Conservation (phyloP, 53 echinoderm and acorn worm species). For the Zoroaster sp. region DNA sequence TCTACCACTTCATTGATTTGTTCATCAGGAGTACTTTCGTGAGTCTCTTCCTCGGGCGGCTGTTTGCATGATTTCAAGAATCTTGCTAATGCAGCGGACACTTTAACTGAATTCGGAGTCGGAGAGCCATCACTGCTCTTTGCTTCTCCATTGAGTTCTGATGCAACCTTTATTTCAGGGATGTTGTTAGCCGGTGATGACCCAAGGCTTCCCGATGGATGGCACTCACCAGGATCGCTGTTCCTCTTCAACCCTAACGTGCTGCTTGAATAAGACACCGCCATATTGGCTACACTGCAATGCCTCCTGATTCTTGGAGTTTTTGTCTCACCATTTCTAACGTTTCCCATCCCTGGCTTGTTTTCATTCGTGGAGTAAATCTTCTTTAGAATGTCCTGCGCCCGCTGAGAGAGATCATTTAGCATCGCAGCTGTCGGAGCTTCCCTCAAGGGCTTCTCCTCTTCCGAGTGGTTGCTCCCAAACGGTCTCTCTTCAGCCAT, state of each 20-base stretch:
- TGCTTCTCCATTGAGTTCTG: background rate
- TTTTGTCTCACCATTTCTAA: background rate
- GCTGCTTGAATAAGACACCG: background rate
- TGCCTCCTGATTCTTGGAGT: background rate
- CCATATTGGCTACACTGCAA: background rate
- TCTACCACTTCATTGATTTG: background rate
- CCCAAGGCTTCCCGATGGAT: background rate
- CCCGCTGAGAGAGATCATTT: slow-evolving; percentile 78
- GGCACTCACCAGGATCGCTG: background rate
- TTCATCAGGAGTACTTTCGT: background rate
- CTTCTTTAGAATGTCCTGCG: slow-evolving; percentile 91
- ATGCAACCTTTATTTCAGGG: background rate
- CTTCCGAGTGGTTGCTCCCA: background rate
- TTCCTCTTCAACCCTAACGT: background rate
- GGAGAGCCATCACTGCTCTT: background rate
- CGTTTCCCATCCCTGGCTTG: background rate
- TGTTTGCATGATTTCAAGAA: slow-evolving; percentile 49
- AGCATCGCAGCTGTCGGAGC: slow-evolving; percentile 76
- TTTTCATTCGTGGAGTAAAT: slow-evolving; percentile 64
- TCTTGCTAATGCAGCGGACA: slow-evolving; percentile 59
- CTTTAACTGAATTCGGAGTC: slow-evolving; percentile 48
- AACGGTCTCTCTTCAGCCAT: slow-evolving; percentile 17
- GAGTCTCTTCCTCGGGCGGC: background rate
- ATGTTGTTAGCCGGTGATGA: background rate
- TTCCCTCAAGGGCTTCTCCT: slow-evolving; percentile 10